These are phyloP conservation scores for Oligia fasciuncula DNA, from an alignment of 2,888 invertebrate species.

Conservation along the genomic window DNA sequence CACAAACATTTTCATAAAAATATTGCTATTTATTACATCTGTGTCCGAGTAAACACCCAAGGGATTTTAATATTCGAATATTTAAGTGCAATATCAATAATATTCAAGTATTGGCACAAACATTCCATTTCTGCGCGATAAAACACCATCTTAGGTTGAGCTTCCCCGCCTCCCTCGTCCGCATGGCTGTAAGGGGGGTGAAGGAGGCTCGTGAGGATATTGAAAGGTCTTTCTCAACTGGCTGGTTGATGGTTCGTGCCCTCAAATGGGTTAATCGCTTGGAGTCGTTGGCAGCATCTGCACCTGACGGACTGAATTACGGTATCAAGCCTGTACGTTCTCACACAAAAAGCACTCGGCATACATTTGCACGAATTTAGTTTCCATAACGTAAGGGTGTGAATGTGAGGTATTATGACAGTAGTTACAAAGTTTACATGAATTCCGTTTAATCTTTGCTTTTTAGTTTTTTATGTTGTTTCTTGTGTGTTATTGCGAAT, in stretches of 20 bases:
- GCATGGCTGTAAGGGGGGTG: constrained; percentile 53
- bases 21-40: constrained; percentile 64
- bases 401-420: constrained; percentile 54
- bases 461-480: background rate
- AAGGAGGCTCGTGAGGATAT: constrained; percentile 65
- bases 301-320: constrained; percentile 88
- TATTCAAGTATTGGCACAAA: constrained; percentile 83
- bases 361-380: constrained; percentile 64
- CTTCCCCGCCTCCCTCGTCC: constrained; percentile 62
- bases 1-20: constrained; percentile 12
- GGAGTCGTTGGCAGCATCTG: constrained; percentile 85
- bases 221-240: constrained; percentile 71
- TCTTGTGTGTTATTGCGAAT: background rate
- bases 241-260: constrained; percentile 71
- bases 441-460: constrained; percentile 1
- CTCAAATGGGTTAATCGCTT: constrained; percentile 88
- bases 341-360: constrained; percentile 73
- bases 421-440: constrained; percentile 28
- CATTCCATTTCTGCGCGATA: constrained; percentile 79
- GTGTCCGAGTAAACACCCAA: constrained; percentile 68
- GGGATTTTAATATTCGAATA: constrained; percentile 74
- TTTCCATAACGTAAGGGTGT: constrained; percentile 57
- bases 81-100: constrained; percentile 83
- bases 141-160: constrained; percentile 68
- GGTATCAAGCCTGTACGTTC: constrained; percentile 78